Base-by-base conservation (phyloP, 2,113 vertebrate genomes). In the Coptodon bakossiorum region DNA sequence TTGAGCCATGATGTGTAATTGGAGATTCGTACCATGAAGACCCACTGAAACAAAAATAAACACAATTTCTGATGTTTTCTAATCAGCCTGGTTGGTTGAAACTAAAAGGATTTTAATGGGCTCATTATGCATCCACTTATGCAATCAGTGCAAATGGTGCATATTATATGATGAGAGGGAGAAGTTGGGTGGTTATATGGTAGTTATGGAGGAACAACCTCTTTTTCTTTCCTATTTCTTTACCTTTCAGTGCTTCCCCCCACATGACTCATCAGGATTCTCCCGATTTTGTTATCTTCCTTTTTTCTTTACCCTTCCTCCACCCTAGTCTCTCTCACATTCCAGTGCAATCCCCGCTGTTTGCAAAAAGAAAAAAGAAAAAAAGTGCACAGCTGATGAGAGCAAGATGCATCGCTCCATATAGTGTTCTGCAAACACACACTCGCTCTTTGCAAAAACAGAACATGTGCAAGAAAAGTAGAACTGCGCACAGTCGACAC, bases 241-340 rank as follows among this genome's bases (percentile, higher is more conserved):
- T 66, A 24, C 76, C 71, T 83, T 79, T 63, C 78, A 61, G 81
- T 61, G 50, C 84, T 50, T 90, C 81, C 91, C 86, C 81, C 48
- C 43, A 63, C 48, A 24, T 86, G 92, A 93, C 84, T 91, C 81
- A 89, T 88, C 80, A 4, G 90, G 73, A 86, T 89, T 86, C 79
- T 38, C 61, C 85, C 4, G 5, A 76, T 81, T 88, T 91, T 81
- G 63, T 85, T 54, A 86, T 92, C 91, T 83, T 53, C 16, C 43
- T 66, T 81, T 78, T 59, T 78, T 86, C 56, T 29, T 17, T 27
- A 7, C n/a, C 76, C 52, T 80, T 61, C 81, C 57, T 63, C 22
- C 71, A 38, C 45, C 16, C 29, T 31, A 48, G n/a, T 82, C 88
- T 61, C 34, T 36, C 54, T 66, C 45, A 17, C 91, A 91, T 90